A percentile compares a stretch with the other conserved stretches of the same genome.
Conservation (phyloP, 2,888 invertebrate genomes). For the Lydus trimaculatus region DNA sequence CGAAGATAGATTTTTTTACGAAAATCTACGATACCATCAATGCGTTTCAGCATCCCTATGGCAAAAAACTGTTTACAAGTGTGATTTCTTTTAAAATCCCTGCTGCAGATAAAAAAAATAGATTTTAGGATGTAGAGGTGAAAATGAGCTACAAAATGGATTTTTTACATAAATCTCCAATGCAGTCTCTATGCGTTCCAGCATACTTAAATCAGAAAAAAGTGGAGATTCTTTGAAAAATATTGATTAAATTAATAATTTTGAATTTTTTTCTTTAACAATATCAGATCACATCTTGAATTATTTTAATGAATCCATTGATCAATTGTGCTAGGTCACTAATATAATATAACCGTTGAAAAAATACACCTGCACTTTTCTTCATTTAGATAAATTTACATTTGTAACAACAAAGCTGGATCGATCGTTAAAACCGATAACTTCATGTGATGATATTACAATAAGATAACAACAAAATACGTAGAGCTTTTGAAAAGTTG, state of each 20-base stretch:
- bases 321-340: constrained; percentile 26
- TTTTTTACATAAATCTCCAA: no score
- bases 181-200: no score
- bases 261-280: not conserved
- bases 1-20: no score
- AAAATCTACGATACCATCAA: no score
- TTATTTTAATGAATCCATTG: not conserved
- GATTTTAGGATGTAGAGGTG: no score
- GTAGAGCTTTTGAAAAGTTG: constrained; percentile 13
- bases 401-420: constrained; percentile 29
- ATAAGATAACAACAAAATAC: constrained; percentile 17
- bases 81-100: no score
- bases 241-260: not conserved
- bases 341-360: constrained; percentile 23
- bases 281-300: no score
- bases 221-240: not conserved
- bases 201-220: no score
- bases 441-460: constrained; percentile 14
- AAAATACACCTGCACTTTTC: constrained; percentile 30
- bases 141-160: no score
- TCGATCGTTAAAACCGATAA: constrained; percentile 27
- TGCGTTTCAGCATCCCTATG: no score
- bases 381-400: constrained; percentile 36
- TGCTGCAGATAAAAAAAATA: no score
- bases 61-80: no score